Base-by-base conservation (phyloP, 53 echinoderm and acorn worm species). In the Crossaster papposus region DNA sequence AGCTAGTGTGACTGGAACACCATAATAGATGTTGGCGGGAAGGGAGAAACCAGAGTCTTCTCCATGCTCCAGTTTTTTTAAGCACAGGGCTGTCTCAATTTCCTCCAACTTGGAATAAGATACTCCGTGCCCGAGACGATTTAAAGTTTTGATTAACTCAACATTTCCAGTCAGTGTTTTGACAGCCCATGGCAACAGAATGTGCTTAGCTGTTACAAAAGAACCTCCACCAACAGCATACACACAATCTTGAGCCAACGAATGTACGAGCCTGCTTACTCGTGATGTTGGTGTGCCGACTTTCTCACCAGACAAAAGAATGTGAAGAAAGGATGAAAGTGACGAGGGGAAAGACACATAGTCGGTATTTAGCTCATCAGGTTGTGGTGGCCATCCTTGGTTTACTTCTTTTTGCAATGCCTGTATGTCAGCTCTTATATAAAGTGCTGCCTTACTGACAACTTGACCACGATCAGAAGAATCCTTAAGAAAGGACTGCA, bases 21-120 rank as follows among this genome's bases (percentile, higher is more conserved):
- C 78, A 4, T 51, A 90, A 23, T 90, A 17, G 17, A 90, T 85
- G 78, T 93, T 79, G 2, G 15, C 17, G 7, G 93, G 93, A 11
- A 93, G 2, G 8, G 81, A 54, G 36, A 86, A n/a, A 18, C 35
- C 79, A 4, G 31, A 29, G 68, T 20, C 31, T 54, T 85, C 83
- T 28, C 18, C 78, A 8, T 28, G 32, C 30, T 5, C 65, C 15
- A 83, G 82, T 72, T 92, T 92, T 30, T 89, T 77, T 3, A 92
- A 64, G 72, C 83, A 82, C 51, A 92, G 81, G 33, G 81, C 81
- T 64, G 93, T 93, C 37, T 93, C 87, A 13, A 90, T 90, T 28
- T 90, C 90, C 51, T 86, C 90, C 15, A 93, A 55, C 79, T 58
- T 8, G 14, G 90, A 78, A 85, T 92, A 92, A 36, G 93, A 93